Base-by-base conservation (phyloP, 2,797 vertebrate species). In the Schizopygopsis pylzovi region DNA sequence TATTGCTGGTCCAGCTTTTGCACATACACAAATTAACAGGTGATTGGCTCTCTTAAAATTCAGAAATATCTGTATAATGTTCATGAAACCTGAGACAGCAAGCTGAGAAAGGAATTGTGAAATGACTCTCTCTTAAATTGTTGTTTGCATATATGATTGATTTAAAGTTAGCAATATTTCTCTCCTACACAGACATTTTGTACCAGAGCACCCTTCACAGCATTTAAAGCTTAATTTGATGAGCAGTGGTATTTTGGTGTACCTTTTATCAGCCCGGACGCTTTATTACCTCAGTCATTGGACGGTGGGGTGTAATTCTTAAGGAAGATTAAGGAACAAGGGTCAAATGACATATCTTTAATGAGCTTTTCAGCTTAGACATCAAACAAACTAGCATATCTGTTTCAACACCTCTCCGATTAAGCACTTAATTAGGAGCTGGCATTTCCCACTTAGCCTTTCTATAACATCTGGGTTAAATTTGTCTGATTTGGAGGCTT, bases 401-500 rank as follows among this genome's bases (percentile, higher is more conserved):
- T 45, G 68, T 82, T 79, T 85, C 86, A 84, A 85, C 88, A 83
- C 78, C 84, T 83, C 82, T 68, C 56, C 10, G 80, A 77, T 81
- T 85, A 86, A 88, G 82, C 87, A 78, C 82, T 90, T 89, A 85
- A 89, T 89, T 88, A 87, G 84, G 75, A 71, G 68, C 86, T 88
- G 90, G 83, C 90, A 89, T 90, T 89, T 90, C 84, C 81, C 86
- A 88, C 82, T 86, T 86, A 86, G 90, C 88, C 85, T 90, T 89
- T 87, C 82, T 85, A 75, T 86, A 89, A 88, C 87, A 90, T 89
- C 87, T 89, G 87, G 90, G 87, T 89, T 88, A 90, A 89, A 89
- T 90, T 90, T 89, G 90, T 89, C 86, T 86, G 89, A 89, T 89
- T 90, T 89, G 82, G 81, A 83, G 59, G 87, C 87, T 90, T 90